These are phyloP conservation scores for Drosophila guanche DNA, from an alignment of 1,140 invertebrate genomes.

Conservation along the genomic window DNA sequence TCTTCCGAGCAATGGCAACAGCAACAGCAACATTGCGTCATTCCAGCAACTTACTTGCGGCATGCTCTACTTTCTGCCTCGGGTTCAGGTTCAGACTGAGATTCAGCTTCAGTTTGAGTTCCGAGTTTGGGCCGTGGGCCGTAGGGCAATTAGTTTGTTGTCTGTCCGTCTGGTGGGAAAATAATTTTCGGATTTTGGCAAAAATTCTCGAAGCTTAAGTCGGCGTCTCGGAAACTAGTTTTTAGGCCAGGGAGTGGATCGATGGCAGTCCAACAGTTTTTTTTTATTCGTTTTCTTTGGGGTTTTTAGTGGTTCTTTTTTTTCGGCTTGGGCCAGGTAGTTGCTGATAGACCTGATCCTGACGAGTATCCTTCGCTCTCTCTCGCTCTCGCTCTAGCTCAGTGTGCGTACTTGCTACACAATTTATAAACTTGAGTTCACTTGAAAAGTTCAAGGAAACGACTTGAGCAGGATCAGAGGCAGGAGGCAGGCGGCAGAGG, in stretches of 20 bases:
- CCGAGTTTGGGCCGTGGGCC: neutral
- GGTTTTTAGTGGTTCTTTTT: neutral
- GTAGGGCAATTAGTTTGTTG: constrained; percentile 49
- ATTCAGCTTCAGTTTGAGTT: too few relatives aligned
- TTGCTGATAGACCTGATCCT: constrained; percentile 55
- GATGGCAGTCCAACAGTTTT: constrained; percentile 38
- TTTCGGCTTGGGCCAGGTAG: constrained; percentile 53
- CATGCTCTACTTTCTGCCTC: too few relatives aligned
- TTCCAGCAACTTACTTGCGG: too few relatives aligned
- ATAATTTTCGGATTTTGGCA: constrained; percentile 33
- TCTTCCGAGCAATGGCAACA: too few relatives aligned
- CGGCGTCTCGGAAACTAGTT: constrained; percentile 45
- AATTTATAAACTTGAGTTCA: constrained; percentile 82
- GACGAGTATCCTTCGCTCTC: constrained; percentile 1
- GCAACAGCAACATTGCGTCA: too few relatives aligned
- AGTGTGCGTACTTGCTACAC: constrained; percentile 70
- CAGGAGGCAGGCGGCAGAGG: neutral
- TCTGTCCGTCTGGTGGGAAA: constrained; percentile 62
- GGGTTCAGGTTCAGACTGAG: too few relatives aligned
- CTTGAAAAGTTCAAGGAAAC: constrained; percentile 81
- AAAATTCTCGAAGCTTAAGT: constrained; percentile 27
- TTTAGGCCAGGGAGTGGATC: neutral
- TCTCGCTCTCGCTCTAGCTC: too few relatives aligned
- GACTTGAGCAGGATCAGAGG: constrained; percentile 28
- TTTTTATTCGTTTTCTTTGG: constrained; percentile 21